Evolutionary conservation across 2,797 vertebrate species (phyloP), one percentile per base, ranked within the genome.

Genomic region (Percopsis omiscomaycus): DNA sequence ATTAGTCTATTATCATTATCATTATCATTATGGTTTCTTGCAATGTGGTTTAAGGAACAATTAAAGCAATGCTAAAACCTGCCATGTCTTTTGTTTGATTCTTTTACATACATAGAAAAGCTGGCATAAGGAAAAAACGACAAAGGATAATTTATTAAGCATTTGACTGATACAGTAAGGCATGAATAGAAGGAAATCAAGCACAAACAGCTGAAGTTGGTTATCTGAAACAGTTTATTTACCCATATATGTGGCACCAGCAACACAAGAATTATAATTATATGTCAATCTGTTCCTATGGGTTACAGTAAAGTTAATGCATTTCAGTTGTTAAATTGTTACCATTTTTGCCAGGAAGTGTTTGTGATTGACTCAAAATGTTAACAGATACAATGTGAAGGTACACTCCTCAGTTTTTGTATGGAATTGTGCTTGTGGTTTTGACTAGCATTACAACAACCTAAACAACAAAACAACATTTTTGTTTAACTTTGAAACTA

Each of bases 191-290:
- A 66, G 75, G 30, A 64, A 69, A 71, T 10, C 64, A 64, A 22
- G 49, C 50, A 59, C 65, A 68, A 73, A 75, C 65, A 68, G 49
- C 16, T 77, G 14, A n/a, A 37, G 22, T 73, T 8, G 56, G 13
- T 66, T 10, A 46, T 69, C 6, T 66, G 30, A 49, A 45, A 68
- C 1, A 48, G 42, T 76, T 79, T 81, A 84, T 85, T 85, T 55
- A 57, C 37, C 71, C 5, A 71, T 13, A 47, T 46, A 60, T 48
- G 48, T 68, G 53, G 57, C 60, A 64, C 56, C 32, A 67, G 37
- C 50, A 68, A 69, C 12, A 73, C 49, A 61, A 54, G 55, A 45
- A 62, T 50, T 37, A 46, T 4, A 69, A 55, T 64, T 57, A 62
- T n/a, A 61, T 52, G 37, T 42, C 37, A 42, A 5, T 42, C 6